Evolutionary conservation across 2,888 invertebrate species (phyloP).

Genomic region (Trachelus iudaicus): DNA sequence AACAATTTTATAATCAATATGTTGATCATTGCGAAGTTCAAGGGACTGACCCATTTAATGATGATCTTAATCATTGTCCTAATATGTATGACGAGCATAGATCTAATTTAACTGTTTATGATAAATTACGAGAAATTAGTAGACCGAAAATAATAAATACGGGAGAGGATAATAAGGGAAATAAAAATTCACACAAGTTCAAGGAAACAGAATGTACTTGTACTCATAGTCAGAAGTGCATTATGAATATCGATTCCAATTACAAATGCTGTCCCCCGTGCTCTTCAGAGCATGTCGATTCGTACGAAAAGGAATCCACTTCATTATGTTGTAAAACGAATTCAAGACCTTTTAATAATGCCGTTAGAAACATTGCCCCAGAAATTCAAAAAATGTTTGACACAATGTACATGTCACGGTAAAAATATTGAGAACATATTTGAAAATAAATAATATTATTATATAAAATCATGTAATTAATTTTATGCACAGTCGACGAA

Average conservation of each 20-base stretch:
- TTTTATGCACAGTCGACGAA: background rate
- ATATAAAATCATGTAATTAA: background rate
- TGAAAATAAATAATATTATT: background rate
- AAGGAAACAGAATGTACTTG: conserved; percentile 21
- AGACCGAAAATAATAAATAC: background rate
- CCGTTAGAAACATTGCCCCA: conserved; percentile 27
- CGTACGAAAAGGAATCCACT: background rate
- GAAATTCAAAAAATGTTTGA: conserved; percentile 35
- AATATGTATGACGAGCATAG: background rate
- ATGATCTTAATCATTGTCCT: background rate
- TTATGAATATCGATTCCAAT: conserved; percentile 19
- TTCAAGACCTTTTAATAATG: background rate
- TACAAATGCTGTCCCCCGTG: conserved; percentile 17
- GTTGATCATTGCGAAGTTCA: background rate
- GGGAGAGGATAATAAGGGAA: background rate
- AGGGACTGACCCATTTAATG: background rate
- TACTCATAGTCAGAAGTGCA: conserved; percentile 16
- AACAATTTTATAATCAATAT: background rate
- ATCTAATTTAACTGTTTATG: background rate
- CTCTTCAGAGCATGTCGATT: conserved; percentile 1
- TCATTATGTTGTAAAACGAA: background rate
- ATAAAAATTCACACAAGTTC: conserved; percentile 10
- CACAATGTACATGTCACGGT: conserved; percentile 33
- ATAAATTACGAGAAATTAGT: background rate
- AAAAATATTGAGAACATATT: conserved; percentile 7